Evolutionary conservation across 2,113 vertebrate species (phyloP), one percentile per base, ranked within the genome.

Genomic region (Lophura nycthemera): DNA sequence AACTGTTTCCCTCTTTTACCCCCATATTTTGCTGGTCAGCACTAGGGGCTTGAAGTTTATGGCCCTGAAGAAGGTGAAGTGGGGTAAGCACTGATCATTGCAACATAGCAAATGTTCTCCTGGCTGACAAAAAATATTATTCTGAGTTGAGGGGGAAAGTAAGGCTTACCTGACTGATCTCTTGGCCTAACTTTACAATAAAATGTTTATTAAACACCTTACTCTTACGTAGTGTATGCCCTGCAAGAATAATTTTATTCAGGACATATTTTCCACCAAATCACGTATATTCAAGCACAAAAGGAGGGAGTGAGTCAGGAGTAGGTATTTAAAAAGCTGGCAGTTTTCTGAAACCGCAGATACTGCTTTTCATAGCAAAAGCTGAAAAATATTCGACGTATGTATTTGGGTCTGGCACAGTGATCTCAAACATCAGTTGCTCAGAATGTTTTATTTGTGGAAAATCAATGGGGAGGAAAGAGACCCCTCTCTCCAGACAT

Each of bases 251-350:
- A 86, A 66, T 38, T 25, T 64, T 67, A 61, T 40, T 60, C 27
- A 38, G n/a, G 50, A 27, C 18, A 6, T 32, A 10, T 70, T 91
- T 92, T 61, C n/a, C 59, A 48, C 63, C 0, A 5, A 82, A 79
- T 82, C 40, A 42, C 4, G 1, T 54, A 74, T 34, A 56, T 67
- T 45, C 22, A 86, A 86, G 8, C 60, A 64, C 0, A 14, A 86
- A 42, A 77, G 15, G 52, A 60, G 3, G 11, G 65, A 84, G 13
- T 88, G 70, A 84, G 57, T 88, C 70, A 86, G 19, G 25, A 83
- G 27, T 78, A 70, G 88, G 34, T 18, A 45, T 95, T 92, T 67
- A 86, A 93, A 92, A 90, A 70, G 57, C 52, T 52, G 16, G 13
- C 36, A 75, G 27, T 78, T 95, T 93, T 78, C 57, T 88, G 72